phyloP scores from a whole-genome alignment of 2,888 invertebrate genomes.

The Hofmannophila pseudospretella region DNA sequence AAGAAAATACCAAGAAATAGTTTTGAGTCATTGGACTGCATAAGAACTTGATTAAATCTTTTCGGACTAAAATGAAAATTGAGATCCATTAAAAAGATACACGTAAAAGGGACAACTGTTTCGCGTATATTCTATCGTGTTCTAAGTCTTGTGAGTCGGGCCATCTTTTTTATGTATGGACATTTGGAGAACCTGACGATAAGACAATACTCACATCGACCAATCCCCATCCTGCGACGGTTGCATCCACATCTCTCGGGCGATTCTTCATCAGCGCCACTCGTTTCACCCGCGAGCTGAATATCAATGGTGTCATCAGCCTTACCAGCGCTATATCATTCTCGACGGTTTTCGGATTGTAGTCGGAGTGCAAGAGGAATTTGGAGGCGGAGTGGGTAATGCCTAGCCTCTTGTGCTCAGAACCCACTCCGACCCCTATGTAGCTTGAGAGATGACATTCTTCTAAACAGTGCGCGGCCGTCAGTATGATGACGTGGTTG shows the following conservation, averaged over 20 bases:
- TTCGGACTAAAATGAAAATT: too few species aligned
- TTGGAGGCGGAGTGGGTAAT: neutral
- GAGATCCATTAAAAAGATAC: too few species aligned
- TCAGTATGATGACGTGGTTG: constrained; percentile 27
- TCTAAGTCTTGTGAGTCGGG: too few species aligned
- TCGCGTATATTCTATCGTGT: too few species aligned
- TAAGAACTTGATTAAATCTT: too few species aligned
- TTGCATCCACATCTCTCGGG: constrained; percentile 11
- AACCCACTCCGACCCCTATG: neutral
- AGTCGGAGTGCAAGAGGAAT: constrained; percentile 14
- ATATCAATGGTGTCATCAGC: constrained; percentile 8
- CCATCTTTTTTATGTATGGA: too few species aligned
- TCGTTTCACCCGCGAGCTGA: constrained; percentile 15
- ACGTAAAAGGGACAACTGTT: too few species aligned
- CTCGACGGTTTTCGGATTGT: accelerated
- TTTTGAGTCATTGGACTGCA: too few species aligned
- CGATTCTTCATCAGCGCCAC: constrained; percentile 20
- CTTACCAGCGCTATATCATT: constrained; percentile 23
- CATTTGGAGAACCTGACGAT: too few species aligned
- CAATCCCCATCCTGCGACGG: constrained; percentile 29
- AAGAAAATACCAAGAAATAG: too few species aligned
- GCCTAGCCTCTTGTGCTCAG: neutral
- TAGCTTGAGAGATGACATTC: constrained; percentile 8
- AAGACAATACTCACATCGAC: constrained; percentile 20
- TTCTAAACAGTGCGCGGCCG: constrained; percentile 33